phyloP scores from a whole-genome alignment of 1,140 invertebrate genomes.

The Drosophila malerkotliana region DNA sequence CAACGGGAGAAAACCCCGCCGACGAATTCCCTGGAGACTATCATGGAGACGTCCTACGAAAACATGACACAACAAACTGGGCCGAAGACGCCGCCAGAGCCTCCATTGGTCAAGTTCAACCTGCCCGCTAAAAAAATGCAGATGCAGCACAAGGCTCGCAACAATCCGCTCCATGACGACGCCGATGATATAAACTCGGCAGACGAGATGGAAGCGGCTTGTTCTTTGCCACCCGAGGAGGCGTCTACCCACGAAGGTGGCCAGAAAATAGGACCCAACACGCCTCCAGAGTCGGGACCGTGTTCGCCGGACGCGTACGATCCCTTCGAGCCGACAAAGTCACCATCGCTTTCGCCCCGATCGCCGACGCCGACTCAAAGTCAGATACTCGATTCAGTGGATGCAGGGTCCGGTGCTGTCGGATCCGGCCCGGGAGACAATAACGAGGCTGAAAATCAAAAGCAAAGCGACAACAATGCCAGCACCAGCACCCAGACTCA shows the following conservation, averaged over 20 bases:
- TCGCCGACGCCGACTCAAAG: constrained; percentile 72
- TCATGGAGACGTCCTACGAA: constrained; percentile 76
- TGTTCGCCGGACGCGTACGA: constrained; percentile 89
- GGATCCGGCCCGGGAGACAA: constrained; percentile 34
- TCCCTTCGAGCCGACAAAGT: constrained; percentile 94
- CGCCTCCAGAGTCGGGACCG: constrained; percentile 83
- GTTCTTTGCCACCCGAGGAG: constrained; percentile 28
- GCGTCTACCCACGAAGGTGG: constrained; percentile 24
- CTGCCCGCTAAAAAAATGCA: constrained; percentile 85
- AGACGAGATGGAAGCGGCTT: constrained; percentile 59
- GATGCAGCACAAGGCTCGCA: constrained; percentile 85
- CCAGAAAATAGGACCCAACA: constrained; percentile 84
- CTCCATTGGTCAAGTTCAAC: constrained; percentile 88
- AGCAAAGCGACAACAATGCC: constrained; percentile 16
- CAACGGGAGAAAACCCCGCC: constrained; percentile 72
- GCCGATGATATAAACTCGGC: constrained; percentile 83
- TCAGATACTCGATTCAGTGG: constrained; percentile 38
- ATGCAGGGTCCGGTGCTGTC: constrained; percentile 22
- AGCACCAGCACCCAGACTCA: constrained; percentile 53
- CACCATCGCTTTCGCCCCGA: constrained; percentile 86
- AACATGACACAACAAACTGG: constrained; percentile 83
- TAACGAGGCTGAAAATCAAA: constrained; percentile 24
- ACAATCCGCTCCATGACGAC: constrained; percentile 87
- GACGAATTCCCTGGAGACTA: constrained; percentile 61
- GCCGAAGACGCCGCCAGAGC: constrained; percentile 90